Percentiles rank a stretch among this genome's conserved stretches.
These are phyloP conservation scores for Collichthys lucidus DNA, from an alignment of 2,113 vertebrate species.

Conservation along the genomic window DNA sequence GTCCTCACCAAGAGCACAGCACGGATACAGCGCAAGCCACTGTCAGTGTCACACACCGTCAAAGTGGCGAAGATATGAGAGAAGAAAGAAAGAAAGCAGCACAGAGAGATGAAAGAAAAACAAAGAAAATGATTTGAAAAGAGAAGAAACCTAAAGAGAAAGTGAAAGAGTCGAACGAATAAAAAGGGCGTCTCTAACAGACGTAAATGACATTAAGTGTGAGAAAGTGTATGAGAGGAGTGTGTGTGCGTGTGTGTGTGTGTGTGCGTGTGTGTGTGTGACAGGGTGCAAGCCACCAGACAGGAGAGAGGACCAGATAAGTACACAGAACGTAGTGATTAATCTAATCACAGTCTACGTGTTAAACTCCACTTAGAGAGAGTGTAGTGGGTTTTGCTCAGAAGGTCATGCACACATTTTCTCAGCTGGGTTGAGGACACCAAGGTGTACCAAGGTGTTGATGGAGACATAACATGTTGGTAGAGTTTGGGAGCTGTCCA, in stretches of 20 bases:
- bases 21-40: background rate
- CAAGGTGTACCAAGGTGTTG: too few species aligned
- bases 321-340: background rate
- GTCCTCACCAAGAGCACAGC: background rate
- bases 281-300: constrained; percentile 12
- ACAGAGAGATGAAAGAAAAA: background rate
- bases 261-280: background rate
- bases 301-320: background rate
- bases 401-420: constrained; percentile 3
- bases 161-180: background rate
- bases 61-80: background rate
- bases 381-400: background rate
- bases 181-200: background rate
- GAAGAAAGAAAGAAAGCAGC: background rate
- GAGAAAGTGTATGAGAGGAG: background rate
- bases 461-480: background rate
- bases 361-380: too few species aligned
- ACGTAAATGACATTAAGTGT: background rate
- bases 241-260: constrained; percentile 17
- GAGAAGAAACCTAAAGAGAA: background rate
- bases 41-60: background rate
- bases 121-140: background rate
- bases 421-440: background rate
- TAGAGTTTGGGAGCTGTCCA: constrained; percentile 52
- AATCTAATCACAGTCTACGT: background rate